Percentiles rank a stretch among this genome's conserved stretches.
These are phyloP conservation scores for Zootermopsis nevadensis DNA, from an alignment of 2,888 invertebrate species.

Conservation along the genomic window DNA sequence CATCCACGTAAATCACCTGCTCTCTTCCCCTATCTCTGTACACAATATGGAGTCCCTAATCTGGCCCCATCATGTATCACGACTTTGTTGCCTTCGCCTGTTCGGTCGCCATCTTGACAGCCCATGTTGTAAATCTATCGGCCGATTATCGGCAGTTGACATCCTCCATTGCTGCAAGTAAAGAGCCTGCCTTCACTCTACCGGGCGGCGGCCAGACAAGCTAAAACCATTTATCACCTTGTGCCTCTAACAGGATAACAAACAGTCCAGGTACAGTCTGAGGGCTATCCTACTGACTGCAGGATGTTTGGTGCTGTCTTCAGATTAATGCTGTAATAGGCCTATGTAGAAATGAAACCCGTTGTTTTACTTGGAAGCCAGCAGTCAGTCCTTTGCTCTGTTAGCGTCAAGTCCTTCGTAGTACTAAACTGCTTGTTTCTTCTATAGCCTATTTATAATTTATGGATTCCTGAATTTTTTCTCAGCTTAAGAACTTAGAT, in stretches of 20 bases:
- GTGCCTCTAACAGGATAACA: conserved; percentile 31
- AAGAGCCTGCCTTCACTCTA: conserved; percentile 5
- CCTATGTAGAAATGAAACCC: too few species aligned
- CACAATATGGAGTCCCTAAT: conserved; percentile 27
- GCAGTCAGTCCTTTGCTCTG: too few species aligned
- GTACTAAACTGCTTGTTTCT: too few species aligned
- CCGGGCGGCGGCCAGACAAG: conserved; percentile 23
- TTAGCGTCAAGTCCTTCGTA: too few species aligned
- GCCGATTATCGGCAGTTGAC: conserved; percentile 47
- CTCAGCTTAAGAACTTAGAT: too few species aligned
- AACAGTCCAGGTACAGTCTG: conserved; percentile 32
- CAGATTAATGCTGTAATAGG: too few species aligned
- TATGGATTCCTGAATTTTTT: too few species aligned
- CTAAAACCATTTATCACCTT: conserved; percentile 45
- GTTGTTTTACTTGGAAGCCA: too few species aligned
- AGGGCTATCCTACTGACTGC: neutral
- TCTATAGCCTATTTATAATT: too few species aligned
- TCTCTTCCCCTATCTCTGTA: conserved; percentile 23
- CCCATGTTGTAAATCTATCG: conserved; percentile 45
- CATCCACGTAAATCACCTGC: conserved; percentile 29
- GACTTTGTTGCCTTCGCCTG: neutral
- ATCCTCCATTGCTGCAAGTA: conserved; percentile 31
- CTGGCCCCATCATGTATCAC: conserved; percentile 40
- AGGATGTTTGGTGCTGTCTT: too few species aligned
- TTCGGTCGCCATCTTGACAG: conserved; percentile 47